Conservation (phyloP, 2,113 vertebrate species). For the Daubentonia madagascariensis region DNA sequence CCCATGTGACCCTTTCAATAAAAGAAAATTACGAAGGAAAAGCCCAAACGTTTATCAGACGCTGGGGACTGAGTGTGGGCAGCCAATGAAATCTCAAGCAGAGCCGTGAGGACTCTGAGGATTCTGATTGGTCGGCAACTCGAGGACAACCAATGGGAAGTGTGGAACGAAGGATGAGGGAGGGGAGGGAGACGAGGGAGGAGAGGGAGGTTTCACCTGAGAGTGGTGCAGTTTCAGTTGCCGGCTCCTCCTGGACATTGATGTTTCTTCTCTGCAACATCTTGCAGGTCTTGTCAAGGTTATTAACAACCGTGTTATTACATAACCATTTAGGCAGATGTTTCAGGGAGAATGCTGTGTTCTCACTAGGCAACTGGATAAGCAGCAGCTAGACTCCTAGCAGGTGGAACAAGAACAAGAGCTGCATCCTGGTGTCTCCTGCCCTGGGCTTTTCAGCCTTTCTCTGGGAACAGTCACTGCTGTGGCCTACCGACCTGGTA, state of each 20-base stretch:
- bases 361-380: conserved; percentile 70
- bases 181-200: rapidly evolving
- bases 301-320: conserved; percentile 77
- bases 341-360: conserved; percentile 9
- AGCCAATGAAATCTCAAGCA: rapidly evolving
- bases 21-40: not conserved
- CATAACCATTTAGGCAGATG: not conserved
- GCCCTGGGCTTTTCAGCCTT: not conserved
- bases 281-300: conserved; percentile 82
- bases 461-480: not conserved
- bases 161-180: not conserved
- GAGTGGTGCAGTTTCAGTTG: not conserved
- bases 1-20: too few species aligned
- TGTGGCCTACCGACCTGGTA: too few species aligned
- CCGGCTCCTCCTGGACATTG: not conserved
- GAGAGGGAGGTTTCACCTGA: conserved; percentile 46
- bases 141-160: not conserved
- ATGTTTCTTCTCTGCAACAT: not conserved
- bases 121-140: not conserved
- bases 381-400: conserved; percentile 73
- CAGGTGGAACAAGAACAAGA: conserved; percentile 60
- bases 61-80: not conserved
- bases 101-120: not conserved
- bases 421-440: conserved; percentile 63
- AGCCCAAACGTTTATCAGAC: not conserved